Conservation (phyloP, 2,888 invertebrate genomes). For the Clitarchus hookeri region DNA sequence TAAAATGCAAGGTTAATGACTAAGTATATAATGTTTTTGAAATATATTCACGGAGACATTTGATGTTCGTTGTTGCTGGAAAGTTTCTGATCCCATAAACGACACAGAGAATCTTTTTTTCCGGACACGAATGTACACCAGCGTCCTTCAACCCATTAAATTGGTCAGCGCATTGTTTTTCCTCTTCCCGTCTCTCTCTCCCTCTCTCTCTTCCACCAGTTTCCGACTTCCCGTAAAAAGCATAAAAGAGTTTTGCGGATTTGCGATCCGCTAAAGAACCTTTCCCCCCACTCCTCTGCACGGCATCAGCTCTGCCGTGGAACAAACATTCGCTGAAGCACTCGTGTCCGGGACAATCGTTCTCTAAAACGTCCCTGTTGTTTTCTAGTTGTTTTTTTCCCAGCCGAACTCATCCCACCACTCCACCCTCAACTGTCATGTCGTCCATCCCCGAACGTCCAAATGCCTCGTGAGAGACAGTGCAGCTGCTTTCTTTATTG, state of each 20-base stretch:
- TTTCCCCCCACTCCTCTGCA: not conserved
- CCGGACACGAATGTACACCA: not conserved
- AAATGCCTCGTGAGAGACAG: not conserved
- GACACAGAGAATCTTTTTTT: not conserved
- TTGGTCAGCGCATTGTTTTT: not conserved
- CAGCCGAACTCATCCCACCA: not conserved
- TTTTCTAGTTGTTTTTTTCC: not conserved
- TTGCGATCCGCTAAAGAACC: not conserved
- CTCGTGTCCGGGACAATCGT: slow-evolving; percentile 2
- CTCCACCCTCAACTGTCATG: not conserved
- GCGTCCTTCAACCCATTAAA: not conserved
- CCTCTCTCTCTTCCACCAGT: not conserved
- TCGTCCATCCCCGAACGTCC: not conserved
- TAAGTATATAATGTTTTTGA: too few species aligned
- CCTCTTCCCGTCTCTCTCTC: not conserved
- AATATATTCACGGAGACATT: too few species aligned
- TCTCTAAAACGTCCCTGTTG: not conserved
- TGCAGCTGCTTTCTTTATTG: not conserved
- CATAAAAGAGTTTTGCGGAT: slow-evolving; percentile 7
- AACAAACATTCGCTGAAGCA: not conserved
- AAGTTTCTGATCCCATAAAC: not conserved
- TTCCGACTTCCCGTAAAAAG: not conserved
- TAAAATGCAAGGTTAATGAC: too few species aligned
- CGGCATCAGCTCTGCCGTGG: not conserved
- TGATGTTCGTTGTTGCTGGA: too few species aligned